A percentile compares a stretch with the other conserved stretches of the same genome.
phyloP scores from a whole-genome alignment of 2,113 vertebrate species.

The Ornithorhynchus anatinus region DNA sequence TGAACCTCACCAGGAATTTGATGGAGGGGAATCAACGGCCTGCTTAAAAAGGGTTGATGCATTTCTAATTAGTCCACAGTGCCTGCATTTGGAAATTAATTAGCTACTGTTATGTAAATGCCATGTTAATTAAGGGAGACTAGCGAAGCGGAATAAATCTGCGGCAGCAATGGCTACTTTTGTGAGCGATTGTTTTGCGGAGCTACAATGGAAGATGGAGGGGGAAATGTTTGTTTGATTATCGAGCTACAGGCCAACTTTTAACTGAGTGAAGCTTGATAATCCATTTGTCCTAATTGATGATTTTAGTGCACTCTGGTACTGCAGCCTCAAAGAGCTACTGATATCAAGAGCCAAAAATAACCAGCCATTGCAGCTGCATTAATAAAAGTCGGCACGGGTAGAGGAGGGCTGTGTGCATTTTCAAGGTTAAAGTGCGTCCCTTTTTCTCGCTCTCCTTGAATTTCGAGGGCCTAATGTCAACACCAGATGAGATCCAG shows the following conservation, averaged over 20 bases:
- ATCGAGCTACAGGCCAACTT: slow-evolving; percentile 36
- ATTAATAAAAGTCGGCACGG: background rate
- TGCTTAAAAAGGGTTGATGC: slow-evolving; percentile 59
- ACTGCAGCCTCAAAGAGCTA: background rate
- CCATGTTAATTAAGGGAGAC: slow-evolving; percentile 70
- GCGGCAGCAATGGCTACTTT: slow-evolving; percentile 46
- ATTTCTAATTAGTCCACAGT: slow-evolving; percentile 63
- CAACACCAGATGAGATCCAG: background rate
- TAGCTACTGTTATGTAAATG: slow-evolving; percentile 72
- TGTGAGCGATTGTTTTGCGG: slow-evolving; percentile 46
- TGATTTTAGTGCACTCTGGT: slow-evolving; percentile 35
- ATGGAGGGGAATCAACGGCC: slow-evolving; percentile 55
- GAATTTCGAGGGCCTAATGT: slow-evolving; percentile 1
- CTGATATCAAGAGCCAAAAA: slow-evolving; percentile 23
- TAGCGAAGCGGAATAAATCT: slow-evolving; percentile 63
- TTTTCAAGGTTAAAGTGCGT: slow-evolving; percentile 1
- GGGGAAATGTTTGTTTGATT: slow-evolving; percentile 48
- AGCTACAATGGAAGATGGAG: slow-evolving; percentile 19
- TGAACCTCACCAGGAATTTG: slow-evolving; percentile 45
- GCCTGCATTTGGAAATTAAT: slow-evolving; percentile 65
- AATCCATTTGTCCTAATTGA: slow-evolving; percentile 47
- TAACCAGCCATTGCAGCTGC: slow-evolving; percentile 4
- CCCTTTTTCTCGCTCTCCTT: background rate
- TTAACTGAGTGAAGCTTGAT: slow-evolving; percentile 42
- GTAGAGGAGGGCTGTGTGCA: slow-evolving; percentile 1